A percentile compares a stretch with the other conserved stretches of the same genome.
phyloP scores from a whole-genome alignment of 2,888 invertebrate genomes.

The Thecophora atra region DNA sequence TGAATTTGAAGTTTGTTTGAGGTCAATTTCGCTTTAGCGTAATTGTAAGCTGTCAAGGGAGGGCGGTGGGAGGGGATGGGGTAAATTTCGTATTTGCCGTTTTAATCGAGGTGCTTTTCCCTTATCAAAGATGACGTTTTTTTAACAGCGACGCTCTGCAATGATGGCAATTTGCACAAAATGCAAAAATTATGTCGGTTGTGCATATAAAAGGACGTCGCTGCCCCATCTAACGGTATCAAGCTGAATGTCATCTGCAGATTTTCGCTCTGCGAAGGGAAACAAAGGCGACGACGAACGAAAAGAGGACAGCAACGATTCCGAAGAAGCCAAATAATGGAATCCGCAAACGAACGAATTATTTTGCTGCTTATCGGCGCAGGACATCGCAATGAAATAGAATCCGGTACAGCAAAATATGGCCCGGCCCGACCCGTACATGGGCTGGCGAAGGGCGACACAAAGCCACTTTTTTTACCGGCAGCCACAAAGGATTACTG shows the following conservation, averaged over 20 bases:
- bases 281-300: conserved; percentile 37
- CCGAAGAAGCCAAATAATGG: background rate
- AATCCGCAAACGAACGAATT: conserved; percentile 19
- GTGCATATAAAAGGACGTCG: background rate
- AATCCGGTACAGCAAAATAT: background rate
- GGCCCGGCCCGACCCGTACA: background rate
- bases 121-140: background rate
- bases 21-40: too few species aligned
- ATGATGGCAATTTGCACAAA: too few species aligned
- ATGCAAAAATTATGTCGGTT: too few species aligned
- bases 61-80: too few species aligned
- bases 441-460: background rate
- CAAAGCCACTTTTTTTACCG: background rate
- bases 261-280: conserved; percentile 31
- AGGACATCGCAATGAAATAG: conserved; percentile 32
- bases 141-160: conserved; percentile 15
- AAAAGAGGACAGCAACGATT: conserved; percentile 41
- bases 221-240: background rate
- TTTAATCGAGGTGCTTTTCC: too few species aligned
- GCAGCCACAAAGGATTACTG: background rate
- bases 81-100: too few species aligned
- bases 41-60: too few species aligned
- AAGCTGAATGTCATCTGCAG: background rate
- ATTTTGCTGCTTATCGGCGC: conserved; percentile 33
- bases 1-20: too few species aligned